phyloP scores from a whole-genome alignment of 2,113 vertebrate species.

The Silurus meridionalis region DNA sequence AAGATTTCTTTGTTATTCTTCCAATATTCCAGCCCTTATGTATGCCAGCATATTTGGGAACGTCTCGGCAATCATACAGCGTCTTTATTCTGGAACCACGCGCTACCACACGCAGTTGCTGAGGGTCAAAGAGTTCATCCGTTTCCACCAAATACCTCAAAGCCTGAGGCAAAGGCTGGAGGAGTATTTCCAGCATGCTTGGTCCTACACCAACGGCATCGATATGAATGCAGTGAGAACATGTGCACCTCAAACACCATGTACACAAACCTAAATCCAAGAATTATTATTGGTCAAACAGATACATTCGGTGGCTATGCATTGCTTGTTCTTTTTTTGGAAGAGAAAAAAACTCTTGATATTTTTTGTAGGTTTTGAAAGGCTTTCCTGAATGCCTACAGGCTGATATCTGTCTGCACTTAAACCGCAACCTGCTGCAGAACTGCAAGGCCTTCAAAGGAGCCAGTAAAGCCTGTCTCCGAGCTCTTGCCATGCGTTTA shows the following conservation, averaged over 20 bases:
- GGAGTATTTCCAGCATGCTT: constrained; percentile 96
- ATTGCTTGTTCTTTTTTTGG: background rate
- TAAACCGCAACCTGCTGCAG: constrained; percentile 91
- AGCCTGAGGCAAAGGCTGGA: constrained; percentile 89
- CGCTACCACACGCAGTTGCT: constrained; percentile 98
- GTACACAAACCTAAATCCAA: background rate
- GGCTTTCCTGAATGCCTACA: constrained; percentile 95
- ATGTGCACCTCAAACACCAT: background rate
- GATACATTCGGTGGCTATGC: background rate
- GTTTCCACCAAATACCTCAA: constrained; percentile 95
- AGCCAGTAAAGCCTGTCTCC: constrained; percentile 89
- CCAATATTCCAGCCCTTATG: constrained; percentile 83
- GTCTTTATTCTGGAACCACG: constrained; percentile 88
- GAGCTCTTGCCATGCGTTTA: constrained; percentile 86
- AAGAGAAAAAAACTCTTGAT: background rate
- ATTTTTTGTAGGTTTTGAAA: constrained; percentile 83
- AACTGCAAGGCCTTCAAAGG: constrained; percentile 89
- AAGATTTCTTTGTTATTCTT: background rate
- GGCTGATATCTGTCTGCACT: constrained; percentile 93
- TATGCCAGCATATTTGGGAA: constrained; percentile 98
- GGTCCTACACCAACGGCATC: constrained; percentile 96
- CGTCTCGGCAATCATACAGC: constrained; percentile 95
- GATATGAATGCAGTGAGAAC: constrained; percentile 94
- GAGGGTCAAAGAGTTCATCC: constrained; percentile 94
- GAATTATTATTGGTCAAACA: background rate